Base-by-base conservation (phyloP, 2,113 vertebrate species). In the Pygoscelis adeliae region DNA sequence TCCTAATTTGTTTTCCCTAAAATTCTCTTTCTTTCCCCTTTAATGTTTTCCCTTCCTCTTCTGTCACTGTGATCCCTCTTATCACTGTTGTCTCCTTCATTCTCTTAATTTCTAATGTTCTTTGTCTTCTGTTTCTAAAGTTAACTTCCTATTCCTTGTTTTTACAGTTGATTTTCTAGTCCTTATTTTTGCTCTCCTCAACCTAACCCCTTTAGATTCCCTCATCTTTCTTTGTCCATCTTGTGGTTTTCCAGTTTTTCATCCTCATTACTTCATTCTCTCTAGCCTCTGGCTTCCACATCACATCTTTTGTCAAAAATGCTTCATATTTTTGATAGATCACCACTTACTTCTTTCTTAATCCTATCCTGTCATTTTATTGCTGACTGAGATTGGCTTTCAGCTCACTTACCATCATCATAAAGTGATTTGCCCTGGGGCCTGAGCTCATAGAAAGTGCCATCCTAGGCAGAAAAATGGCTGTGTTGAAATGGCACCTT, bases 261-360 rank as follows among this genome's bases (percentile, higher is more conserved):
- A 95, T 95, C 34, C 58, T 86, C 74, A 83, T 90, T 89, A 74
- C 80, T 78, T 95, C 49, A 58, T 88, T 78, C n/a, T 72, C 44
- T 50, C 71, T 88, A 73, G 61, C 91, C 78, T 73, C 70, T 93
- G 92, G 82, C 82, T 90, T 94, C 55, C 34, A 73, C 49, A 66
- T 91, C 61, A 72, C 70, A 76, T 82, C 53, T 83, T 95, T 90
- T 88, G 87, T 96, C 70, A 96, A 91, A 97, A 91, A 79, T 72
- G 29, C 66, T 96, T 71, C 53, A 87, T 91, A 69, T 90, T 92
- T 96, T 87, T 96, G 82, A 95, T 80, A 87, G 82, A 95, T 94
- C 62, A 80, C 85, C 74, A 85, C 92, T 94, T 92, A 76, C 42
- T 91, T 90, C 66, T 65, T 92, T 88, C 92, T 94, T 92, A 95